Evolutionary conservation across 1,140 invertebrate genomes (phyloP).

Genomic region (Belonocnema kinseyi): DNA sequence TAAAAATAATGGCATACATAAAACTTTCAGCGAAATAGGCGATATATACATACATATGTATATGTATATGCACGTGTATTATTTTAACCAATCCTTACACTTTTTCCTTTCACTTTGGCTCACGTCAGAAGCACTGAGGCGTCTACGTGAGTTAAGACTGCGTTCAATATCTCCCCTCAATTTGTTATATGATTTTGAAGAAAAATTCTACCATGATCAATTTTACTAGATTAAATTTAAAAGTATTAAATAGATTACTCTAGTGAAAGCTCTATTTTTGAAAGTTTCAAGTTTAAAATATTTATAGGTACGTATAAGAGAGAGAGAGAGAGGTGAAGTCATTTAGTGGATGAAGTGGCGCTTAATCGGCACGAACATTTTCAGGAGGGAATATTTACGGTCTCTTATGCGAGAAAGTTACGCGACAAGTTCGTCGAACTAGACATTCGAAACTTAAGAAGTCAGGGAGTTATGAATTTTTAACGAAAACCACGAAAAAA

Average conservation of each 20-base stretch:
- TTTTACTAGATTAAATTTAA: background rate
- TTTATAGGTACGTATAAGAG: too few species aligned
- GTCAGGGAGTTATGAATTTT: conserved; percentile 19
- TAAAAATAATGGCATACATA: conserved; percentile 60
- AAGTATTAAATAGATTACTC: background rate
- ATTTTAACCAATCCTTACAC: background rate
- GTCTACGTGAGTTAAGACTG: background rate
- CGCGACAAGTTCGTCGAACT: conserved; percentile 16
- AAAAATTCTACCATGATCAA: background rate
- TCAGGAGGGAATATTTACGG: background rate
- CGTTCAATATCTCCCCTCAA: conserved; percentile 5
- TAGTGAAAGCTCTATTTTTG: too few species aligned
- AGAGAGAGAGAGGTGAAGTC: background rate
- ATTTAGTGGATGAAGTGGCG: background rate
- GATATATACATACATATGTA: background rate
- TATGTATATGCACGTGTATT: background rate
- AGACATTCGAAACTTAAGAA: background rate
- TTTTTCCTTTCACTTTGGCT: background rate
- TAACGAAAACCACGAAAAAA: conserved; percentile 21
- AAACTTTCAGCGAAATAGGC: conserved; percentile 29
- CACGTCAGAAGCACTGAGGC: background rate
- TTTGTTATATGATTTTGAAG: background rate
- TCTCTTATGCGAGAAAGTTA: background rate
- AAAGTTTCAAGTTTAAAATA: too few species aligned
- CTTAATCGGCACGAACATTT: background rate